Percentiles rank a stretch among this genome's conserved stretches.
Conservation (phyloP, 2,888 invertebrate species). For the Capitulum mitella region DNA sequence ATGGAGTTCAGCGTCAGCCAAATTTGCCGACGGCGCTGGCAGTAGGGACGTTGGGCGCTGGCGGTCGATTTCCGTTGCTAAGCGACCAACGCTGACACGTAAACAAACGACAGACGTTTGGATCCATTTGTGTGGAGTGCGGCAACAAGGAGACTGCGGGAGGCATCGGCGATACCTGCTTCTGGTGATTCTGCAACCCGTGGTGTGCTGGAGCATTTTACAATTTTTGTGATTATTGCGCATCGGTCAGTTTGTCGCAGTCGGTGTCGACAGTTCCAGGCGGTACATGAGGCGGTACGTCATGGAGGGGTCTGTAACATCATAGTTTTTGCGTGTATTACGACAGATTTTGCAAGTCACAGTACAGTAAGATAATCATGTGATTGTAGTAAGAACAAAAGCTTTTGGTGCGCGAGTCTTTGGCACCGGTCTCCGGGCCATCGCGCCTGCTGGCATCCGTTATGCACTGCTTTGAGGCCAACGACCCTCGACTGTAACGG, state of each 20-base stretch:
- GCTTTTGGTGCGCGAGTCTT: too few species aligned
- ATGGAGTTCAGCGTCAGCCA: too few species aligned
- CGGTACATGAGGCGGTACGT: too few species aligned
- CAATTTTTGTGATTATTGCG: background rate
- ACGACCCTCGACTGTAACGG: background rate
- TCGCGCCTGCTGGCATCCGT: background rate
- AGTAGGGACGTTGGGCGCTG: too few species aligned
- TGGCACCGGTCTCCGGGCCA: too few species aligned
- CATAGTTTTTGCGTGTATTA: too few species aligned
- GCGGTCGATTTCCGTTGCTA: constrained; percentile 16
- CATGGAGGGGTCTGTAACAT: too few species aligned
- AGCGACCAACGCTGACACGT: background rate
- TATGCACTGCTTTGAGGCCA: background rate
- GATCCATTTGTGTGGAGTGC: background rate
- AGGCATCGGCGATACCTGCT: background rate
- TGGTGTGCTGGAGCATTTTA: background rate
- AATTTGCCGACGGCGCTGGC: too few species aligned
- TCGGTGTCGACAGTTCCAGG: too few species aligned
- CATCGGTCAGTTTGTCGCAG: background rate
- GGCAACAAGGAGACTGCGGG: background rate
- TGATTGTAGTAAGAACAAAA: too few species aligned
- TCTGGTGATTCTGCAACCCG: background rate
- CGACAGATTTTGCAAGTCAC: too few species aligned
- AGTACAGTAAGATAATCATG: too few species aligned
- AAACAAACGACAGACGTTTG: background rate